Evolutionary conservation across 2,113 vertebrate species (phyloP).

Genomic region (Illadopsis cleaveri): DNA sequence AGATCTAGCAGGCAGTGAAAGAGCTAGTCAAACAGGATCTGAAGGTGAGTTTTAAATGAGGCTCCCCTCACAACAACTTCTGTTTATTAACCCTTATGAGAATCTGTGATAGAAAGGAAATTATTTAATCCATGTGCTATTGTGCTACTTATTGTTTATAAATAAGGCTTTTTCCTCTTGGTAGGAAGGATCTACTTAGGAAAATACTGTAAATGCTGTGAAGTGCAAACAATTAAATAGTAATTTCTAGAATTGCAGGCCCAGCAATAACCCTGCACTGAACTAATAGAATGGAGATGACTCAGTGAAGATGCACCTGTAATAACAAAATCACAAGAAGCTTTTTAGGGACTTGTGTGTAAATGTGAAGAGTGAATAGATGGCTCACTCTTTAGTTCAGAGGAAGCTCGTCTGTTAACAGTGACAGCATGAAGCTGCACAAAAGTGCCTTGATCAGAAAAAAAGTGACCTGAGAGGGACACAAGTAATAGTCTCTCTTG

Average conservation of each 20-base stretch:
- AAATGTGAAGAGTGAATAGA: background rate
- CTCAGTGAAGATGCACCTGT: background rate
- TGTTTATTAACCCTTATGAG: background rate
- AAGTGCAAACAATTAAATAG: background rate
- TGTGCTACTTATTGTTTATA: background rate
- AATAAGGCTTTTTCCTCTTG: background rate
- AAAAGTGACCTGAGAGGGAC: background rate
- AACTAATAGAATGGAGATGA: background rate
- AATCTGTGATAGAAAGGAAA: background rate
- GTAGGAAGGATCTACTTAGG: background rate
- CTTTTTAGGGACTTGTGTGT: background rate
- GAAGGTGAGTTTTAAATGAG: conserved; percentile 80
- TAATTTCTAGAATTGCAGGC: background rate
- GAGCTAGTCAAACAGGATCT: conserved; percentile 93
- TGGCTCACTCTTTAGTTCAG: background rate
- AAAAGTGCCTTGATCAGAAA: background rate
- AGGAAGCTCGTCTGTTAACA: background rate
- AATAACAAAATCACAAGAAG: background rate
- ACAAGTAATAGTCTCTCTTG: background rate
- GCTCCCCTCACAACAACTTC: background rate
- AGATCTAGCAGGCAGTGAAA: conserved; percentile 93
- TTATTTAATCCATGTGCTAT: background rate
- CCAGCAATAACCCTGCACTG: background rate
- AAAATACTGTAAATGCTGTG: background rate
- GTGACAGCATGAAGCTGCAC: background rate